Evolutionary conservation across 2,888 invertebrate genomes (phyloP).

Genomic region (Entomobrya multifasciata): DNA sequence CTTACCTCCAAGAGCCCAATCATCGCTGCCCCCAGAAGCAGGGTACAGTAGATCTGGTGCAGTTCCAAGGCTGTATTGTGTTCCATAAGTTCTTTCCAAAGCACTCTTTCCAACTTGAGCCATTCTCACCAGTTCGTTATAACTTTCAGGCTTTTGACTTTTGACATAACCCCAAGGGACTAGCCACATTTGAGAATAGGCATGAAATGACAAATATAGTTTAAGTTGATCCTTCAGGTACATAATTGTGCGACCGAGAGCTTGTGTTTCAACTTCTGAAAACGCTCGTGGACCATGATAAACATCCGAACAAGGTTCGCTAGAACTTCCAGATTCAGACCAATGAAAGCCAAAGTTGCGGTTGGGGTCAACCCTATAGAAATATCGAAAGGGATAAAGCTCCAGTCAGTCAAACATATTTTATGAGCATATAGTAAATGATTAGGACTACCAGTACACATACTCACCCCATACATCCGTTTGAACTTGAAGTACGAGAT

Average conservation of each 20-base stretch:
- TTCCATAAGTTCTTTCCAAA: conserved; percentile 80
- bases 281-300: conserved; percentile 83
- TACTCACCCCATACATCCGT: conserved; percentile 53
- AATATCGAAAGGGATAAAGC: too few relatives aligned
- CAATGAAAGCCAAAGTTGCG: conserved; percentile 93
- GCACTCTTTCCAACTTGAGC: conserved; percentile 80
- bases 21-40: conserved; percentile 77
- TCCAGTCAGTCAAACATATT: too few relatives aligned
- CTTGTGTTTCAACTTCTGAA: conserved; percentile 87
- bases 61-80: conserved; percentile 81
- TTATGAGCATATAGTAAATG: too few relatives aligned
- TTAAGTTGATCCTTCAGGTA: conserved; percentile 83
- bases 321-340: conserved; percentile 86
- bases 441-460: too few relatives aligned
- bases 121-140: conserved; percentile 80
- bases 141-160: conserved; percentile 80
- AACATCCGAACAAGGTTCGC: conserved; percentile 81
- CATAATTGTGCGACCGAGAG: conserved; percentile 85
- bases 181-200: conserved; percentile 90
- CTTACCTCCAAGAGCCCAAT: conserved; percentile 72
- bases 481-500: conserved; percentile 72
- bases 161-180: conserved; percentile 91
- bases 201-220: conserved; percentile 88
- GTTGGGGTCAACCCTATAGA: conserved; percentile 89
- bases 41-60: conserved; percentile 81